Percentiles rank a stretch among this genome's conserved stretches.
Evolutionary conservation across 92 coral and sea anemone genomes (phyloP).

Genomic region (Anthopleura xanthogrammica): DNA sequence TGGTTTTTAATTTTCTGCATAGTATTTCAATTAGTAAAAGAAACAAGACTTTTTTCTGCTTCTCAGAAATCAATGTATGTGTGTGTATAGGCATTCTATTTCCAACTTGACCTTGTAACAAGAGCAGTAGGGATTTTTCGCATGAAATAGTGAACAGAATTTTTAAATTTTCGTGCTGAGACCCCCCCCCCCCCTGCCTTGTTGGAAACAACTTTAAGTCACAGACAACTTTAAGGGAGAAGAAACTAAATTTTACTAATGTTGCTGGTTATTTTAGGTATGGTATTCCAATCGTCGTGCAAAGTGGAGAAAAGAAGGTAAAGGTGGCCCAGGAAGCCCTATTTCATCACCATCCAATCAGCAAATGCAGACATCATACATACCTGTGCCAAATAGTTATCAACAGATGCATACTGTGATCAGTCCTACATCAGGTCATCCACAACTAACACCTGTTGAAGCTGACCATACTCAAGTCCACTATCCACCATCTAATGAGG

Average conservation of each 20-base stretch:
- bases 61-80: no score
- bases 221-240: not conserved
- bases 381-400: constrained; percentile 55
- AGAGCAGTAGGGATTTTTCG: no score
- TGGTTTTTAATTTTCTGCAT: no score
- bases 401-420: constrained; percentile 61
- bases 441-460: constrained; percentile 69
- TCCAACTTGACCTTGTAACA: no score
- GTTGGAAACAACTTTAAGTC: not conserved
- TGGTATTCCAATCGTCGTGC: constrained; percentile 98
- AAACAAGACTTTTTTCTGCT: no score
- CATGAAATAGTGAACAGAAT: no score
- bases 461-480: constrained; percentile 48
- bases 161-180: no score
- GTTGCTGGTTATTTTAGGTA: constrained; percentile 49
- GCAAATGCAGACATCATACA: constrained; percentile 72
- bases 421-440: constrained; percentile 40
- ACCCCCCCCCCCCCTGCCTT: no score
- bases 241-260: not conserved
- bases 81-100: no score
- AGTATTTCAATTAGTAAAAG: no score
- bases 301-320: constrained; percentile 83
- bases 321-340: constrained; percentile 51
- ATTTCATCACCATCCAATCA: constrained; percentile 62
- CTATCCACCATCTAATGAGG: constrained; percentile 38